Percentiles rank a stretch among this genome's conserved stretches.
Conservation (phyloP, 2,797 vertebrate species). For the Otolemur crassicaudatus region DNA sequence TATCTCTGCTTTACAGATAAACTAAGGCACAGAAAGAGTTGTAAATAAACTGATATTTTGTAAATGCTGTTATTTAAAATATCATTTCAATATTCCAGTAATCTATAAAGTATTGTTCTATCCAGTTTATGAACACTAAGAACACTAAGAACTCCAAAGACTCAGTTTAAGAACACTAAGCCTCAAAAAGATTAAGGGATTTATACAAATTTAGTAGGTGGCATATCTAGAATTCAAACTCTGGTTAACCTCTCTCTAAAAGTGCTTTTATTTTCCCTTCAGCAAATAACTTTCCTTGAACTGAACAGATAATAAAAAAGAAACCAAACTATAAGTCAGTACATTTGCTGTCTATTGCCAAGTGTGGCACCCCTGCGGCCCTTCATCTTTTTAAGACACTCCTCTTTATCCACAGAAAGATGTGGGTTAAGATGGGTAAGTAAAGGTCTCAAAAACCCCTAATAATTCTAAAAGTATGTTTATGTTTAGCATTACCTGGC, state of each 20-base stretch:
- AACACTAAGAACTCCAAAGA: background rate
- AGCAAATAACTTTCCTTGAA: background rate
- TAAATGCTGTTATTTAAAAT: background rate
- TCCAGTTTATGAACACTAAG: background rate
- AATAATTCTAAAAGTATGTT: background rate
- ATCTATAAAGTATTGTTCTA: background rate
- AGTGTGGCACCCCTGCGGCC: background rate
- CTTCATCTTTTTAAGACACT: background rate
- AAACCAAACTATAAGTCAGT: background rate
- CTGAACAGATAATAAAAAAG: background rate
- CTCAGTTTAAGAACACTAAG: background rate
- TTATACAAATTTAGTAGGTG: background rate
- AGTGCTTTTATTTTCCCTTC: background rate
- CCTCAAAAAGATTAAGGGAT: background rate
- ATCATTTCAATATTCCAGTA: background rate
- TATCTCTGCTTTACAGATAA: background rate
- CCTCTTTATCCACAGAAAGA: background rate
- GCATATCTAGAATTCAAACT: background rate
- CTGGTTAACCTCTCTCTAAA: background rate
- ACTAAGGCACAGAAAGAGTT: background rate
- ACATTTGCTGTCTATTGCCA: too few species aligned
- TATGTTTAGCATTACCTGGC: background rate
- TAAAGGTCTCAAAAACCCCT: background rate
- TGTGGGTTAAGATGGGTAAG: background rate
- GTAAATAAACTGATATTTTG: background rate